Base-by-base conservation (phyloP, 2,797 vertebrate species). In the Acridotheres tristis region DNA sequence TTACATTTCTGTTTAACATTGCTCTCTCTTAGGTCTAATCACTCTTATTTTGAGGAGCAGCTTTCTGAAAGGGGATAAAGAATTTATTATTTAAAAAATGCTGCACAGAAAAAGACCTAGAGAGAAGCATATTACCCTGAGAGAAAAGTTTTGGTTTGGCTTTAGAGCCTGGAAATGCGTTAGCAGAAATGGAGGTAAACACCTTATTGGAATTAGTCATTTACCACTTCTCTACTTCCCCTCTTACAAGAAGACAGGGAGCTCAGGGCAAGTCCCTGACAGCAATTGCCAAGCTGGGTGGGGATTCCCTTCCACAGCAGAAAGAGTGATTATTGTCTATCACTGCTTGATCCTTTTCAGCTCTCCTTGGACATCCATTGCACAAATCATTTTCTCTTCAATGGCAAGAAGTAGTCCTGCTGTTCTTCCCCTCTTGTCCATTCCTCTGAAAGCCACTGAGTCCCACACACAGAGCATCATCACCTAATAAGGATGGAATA, bases 271-370 rank as follows among this genome's bases (percentile, higher is more conserved):
- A 88, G 85, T 74, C 77, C 68, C 91, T 95, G 85, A 80, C 90
- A 94, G 62, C 32, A 77, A 27, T 19, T 91, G 58, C 57, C 82
- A 51, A 55, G 79, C n/a, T 88, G 66, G 69, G 32, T 94, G 80
- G 79, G 65, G 69, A 94, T 95, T 94, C 85, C 90, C 89, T 92
- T 73, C 59, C 58, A 74, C 22, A 85, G 38, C 79, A 91, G 71
- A 83, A 89, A 80, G 40, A 67, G 11, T 12, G 61, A 73, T 90
- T 93, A 50, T 72, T 82, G 19, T 3, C 38, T 62, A 11, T 80
- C 61, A 48, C 69, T 86, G 40, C 66, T 57, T 77, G 61, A 54
- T 69, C 71, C 26, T 48, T 84, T 93, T 72, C 42, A 92, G 85
- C 79, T 84, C 53, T 51, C 55, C 75, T 92, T 72, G 76, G 69